Percentiles rank a stretch among this genome's conserved stretches.
These are phyloP conservation scores for Metopia argyrocephala DNA, from an alignment of 2,888 invertebrate genomes.

Conservation along the genomic window DNA sequence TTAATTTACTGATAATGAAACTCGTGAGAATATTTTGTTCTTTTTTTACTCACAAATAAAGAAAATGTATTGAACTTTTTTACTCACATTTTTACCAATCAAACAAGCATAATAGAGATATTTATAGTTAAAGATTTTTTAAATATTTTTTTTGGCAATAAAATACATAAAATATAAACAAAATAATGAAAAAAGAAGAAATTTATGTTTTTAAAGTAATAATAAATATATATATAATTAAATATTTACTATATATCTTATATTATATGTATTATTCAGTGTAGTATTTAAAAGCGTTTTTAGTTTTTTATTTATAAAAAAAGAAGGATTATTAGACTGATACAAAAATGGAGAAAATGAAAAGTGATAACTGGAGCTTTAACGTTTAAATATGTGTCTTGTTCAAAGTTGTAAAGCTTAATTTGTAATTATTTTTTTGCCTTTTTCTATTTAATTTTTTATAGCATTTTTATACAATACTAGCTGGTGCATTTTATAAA, in stretches of 20 bases:
- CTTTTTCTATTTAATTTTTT: too few relatives aligned
- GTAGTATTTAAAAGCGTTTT: too few relatives aligned
- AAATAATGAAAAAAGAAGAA: conserved; percentile 66
- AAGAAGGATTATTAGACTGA: too few relatives aligned
- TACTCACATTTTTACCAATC: conserved; percentile 78
- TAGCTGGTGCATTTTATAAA: neutral
- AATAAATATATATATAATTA: conserved; percentile 11
- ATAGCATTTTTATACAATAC: neutral
- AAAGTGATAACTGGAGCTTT: too few relatives aligned
- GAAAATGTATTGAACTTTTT: conserved; percentile 61
- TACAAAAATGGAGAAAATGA: too few relatives aligned
- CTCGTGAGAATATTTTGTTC: neutral
- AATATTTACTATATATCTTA: neutral
- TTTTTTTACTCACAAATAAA: conserved; percentile 32
- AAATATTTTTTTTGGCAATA: conserved; percentile 56
- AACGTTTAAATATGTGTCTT: too few relatives aligned
- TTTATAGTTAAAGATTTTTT: conserved; percentile 23
- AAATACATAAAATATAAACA: conserved; percentile 69
- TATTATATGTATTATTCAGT: neutral
- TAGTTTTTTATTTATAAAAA: too few relatives aligned
- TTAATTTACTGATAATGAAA: conserved; percentile 15
- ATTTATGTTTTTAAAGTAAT: conserved; percentile 34
- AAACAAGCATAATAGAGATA: conserved; percentile 77
- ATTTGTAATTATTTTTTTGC: too few relatives aligned
- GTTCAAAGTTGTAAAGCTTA: too few relatives aligned